A percentile compares a stretch with the other conserved stretches of the same genome.
Evolutionary conservation across 2,113 vertebrate genomes (phyloP).

Genomic region (Alligator mississippiensis): DNA sequence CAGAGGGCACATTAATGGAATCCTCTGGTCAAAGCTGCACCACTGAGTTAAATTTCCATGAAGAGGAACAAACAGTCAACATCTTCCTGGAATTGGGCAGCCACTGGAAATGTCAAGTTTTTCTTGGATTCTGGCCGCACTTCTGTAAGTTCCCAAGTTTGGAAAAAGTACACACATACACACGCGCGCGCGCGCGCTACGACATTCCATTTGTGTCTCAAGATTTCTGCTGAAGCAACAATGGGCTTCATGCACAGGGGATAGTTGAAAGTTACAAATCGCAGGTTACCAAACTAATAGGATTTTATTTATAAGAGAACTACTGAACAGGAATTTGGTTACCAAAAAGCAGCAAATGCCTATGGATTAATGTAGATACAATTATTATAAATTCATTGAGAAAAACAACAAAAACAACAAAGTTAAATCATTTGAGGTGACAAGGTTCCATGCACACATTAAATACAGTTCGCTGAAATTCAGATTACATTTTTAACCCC

Average conservation of each 20-base stretch:
- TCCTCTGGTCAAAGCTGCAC: not conserved
- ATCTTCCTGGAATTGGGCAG: not conserved
- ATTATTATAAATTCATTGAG: conserved; percentile 9
- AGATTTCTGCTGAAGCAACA: not conserved
- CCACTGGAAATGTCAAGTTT: not conserved
- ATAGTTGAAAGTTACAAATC: not conserved
- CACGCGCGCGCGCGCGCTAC: not conserved
- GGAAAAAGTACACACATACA: not conserved
- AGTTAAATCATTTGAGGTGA: not conserved
- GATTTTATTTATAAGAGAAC: conserved; percentile 15
- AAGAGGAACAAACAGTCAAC: not conserved
- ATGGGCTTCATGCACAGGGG: not conserved
- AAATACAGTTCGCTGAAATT: not conserved
- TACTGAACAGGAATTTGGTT: conserved; percentile 11
- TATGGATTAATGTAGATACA: conserved; percentile 8
- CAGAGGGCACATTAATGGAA: not conserved
- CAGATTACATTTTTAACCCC: not conserved
- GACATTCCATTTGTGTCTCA: not conserved
- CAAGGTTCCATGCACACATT: not conserved
- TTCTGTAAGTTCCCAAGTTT: not conserved
- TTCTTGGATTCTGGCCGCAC: not conserved
- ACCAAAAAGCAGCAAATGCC: not conserved
- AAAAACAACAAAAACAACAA: not conserved
- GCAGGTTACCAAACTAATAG: not conserved
- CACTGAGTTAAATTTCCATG: not conserved